These are phyloP conservation scores for Aphidoletes aphidimyza DNA, from an alignment of 2,888 invertebrate species.

Conservation along the genomic window DNA sequence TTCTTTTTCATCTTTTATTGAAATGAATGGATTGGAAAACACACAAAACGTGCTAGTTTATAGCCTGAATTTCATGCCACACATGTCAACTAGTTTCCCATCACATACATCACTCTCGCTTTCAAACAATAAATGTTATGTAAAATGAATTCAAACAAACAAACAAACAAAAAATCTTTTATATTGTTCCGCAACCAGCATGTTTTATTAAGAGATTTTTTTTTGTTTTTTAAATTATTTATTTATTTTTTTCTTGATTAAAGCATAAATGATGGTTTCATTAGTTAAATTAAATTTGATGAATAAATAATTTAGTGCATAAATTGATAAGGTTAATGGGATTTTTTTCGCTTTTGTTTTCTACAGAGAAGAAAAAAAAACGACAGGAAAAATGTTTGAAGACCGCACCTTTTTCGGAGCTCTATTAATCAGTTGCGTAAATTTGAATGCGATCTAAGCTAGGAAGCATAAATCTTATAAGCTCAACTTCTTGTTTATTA, in stretches of 20 bases:
- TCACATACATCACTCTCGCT: too few relatives aligned
- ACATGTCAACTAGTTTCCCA: too few relatives aligned
- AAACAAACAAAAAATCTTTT: neutral
- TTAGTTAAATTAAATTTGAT: slow-evolving; percentile 1
- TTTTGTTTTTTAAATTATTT: neutral
- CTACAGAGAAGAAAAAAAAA: too few relatives aligned
- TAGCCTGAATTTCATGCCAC: neutral
- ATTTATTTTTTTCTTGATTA: neutral
- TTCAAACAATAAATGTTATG: neutral
- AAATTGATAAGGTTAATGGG: neutral
- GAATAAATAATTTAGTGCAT: neutral
- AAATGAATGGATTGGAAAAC: neutral
- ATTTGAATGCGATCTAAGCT: too few relatives aligned
- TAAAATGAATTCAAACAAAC: neutral
- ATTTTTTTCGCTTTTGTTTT: neutral
- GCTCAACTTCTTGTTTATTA: neutral
- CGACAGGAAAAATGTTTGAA: too few relatives aligned
- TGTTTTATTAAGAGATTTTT: neutral
- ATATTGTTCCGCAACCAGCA: slow-evolving; percentile 17
- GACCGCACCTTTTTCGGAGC: too few relatives aligned
- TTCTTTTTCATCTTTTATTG: too few relatives aligned
- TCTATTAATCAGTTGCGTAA: too few relatives aligned
- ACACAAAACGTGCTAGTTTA: neutral
- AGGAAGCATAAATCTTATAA: too few relatives aligned
- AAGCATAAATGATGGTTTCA: neutral